These are phyloP conservation scores for Hylyphantes graminicola DNA, from an alignment of 1,140 invertebrate genomes.

Conservation along the genomic window DNA sequence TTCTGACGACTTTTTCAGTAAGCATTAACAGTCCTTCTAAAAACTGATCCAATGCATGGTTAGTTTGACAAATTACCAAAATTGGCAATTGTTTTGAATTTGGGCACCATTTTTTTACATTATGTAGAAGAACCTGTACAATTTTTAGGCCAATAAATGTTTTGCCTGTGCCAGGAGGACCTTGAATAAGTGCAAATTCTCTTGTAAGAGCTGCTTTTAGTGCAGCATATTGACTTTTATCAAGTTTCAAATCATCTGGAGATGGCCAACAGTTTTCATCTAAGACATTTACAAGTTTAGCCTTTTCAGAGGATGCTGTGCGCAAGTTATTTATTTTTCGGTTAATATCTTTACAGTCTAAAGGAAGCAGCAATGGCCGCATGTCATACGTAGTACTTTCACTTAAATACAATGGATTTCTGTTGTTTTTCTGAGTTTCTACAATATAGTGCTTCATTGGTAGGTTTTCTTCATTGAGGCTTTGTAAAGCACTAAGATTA, in stretches of 20 bases:
- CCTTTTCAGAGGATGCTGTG: neutral
- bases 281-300: constrained; percentile 61
- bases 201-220: constrained; percentile 69
- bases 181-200: constrained; percentile 79
- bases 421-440: constrained; percentile 53
- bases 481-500: constrained; percentile 67
- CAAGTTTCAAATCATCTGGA: constrained; percentile 64
- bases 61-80: constrained; percentile 86
- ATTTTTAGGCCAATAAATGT: constrained; percentile 76
- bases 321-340: neutral
- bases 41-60: constrained; percentile 91
- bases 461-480: constrained; percentile 65
- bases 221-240: constrained; percentile 70
- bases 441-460: constrained; percentile 67
- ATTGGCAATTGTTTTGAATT: constrained; percentile 70
- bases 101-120: constrained; percentile 64
- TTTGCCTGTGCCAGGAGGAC: constrained; percentile 82
- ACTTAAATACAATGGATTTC: constrained; percentile 46
- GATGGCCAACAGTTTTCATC: constrained; percentile 52
- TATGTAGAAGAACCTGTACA: constrained; percentile 66
- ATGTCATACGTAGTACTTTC: constrained; percentile 29
- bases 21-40: constrained; percentile 76
- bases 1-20: constrained; percentile 73
- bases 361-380: constrained; percentile 10
- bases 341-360: constrained; percentile 61